phyloP scores from a whole-genome alignment of 2,888 invertebrate species.

The Trachelus stipa region DNA sequence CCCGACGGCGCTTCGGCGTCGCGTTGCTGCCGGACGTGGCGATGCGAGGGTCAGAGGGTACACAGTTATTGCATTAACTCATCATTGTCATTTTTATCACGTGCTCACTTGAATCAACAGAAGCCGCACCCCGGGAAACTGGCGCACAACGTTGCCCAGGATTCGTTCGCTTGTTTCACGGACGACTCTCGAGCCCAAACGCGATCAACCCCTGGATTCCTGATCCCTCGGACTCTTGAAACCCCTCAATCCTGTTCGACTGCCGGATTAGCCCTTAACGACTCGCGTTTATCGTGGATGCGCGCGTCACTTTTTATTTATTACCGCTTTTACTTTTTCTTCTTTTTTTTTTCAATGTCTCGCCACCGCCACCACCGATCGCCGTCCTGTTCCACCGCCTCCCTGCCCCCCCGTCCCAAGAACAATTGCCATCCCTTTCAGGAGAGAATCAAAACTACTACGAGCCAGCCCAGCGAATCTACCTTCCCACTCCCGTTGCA shows the following conservation, averaged over 20 bases:
- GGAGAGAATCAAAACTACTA: too few relatives aligned
- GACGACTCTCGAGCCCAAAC: conserved; percentile 47
- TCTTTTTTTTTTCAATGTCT: too few relatives aligned
- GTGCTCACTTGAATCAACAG: conserved; percentile 61
- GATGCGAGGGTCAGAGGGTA: conserved; percentile 48
- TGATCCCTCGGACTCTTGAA: background rate
- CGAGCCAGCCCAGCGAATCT: too few relatives aligned
- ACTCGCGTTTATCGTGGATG: conserved; percentile 51
- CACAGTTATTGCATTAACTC: conserved; percentile 66
- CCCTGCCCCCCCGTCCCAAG: too few relatives aligned
- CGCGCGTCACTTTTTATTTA: too few relatives aligned
- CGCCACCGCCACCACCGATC: too few relatives aligned
- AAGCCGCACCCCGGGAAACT: conserved; percentile 17
- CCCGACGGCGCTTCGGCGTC: conserved; percentile 30
- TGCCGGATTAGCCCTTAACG: conserved; percentile 59
- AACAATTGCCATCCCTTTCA: too few relatives aligned
- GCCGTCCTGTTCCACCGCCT: too few relatives aligned
- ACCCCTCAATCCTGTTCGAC: conserved; percentile 32
- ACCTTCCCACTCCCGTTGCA: too few relatives aligned
- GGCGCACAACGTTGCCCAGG: conserved; percentile 7
- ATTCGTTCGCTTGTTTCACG: conserved; percentile 48
- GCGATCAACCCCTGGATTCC: too few relatives aligned
- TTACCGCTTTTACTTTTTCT: too few relatives aligned
- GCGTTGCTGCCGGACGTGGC: too few relatives aligned
- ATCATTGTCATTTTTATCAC: conserved; percentile 66